phyloP scores from a whole-genome alignment of 2,113 vertebrate species.

The Columba janthina region DNA sequence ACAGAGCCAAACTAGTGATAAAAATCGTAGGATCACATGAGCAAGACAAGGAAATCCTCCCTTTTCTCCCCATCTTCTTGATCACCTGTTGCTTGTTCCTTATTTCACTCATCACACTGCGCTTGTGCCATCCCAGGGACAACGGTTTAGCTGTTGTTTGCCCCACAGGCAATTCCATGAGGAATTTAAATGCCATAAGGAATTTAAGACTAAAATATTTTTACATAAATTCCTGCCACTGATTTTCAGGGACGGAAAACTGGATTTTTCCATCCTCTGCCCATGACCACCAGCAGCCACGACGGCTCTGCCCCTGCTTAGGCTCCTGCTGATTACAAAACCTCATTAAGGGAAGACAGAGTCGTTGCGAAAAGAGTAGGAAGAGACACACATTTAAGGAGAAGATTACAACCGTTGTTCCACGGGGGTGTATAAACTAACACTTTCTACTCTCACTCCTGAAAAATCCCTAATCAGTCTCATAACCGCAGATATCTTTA shows the following conservation, averaged over 20 bases:
- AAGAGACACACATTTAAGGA: background rate
- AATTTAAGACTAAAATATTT: background rate
- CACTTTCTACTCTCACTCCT: slow-evolving; percentile 49
- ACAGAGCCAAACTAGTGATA: background rate
- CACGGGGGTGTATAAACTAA: slow-evolving; percentile 43
- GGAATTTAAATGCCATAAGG: background rate
- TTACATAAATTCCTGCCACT: background rate
- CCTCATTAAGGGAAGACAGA: slow-evolving; percentile 17
- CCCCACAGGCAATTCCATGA: background rate
- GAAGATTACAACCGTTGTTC: background rate
- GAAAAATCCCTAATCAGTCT: slow-evolving; percentile 51
- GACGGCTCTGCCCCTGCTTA: background rate
- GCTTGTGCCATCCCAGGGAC: background rate
- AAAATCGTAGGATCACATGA: background rate
- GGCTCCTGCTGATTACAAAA: slow-evolving; percentile 33
- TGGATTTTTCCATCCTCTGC: background rate
- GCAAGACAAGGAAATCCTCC: background rate
- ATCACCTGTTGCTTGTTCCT: background rate
- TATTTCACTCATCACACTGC: background rate
- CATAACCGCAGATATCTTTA: background rate
- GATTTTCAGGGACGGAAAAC: background rate
- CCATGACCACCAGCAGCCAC: background rate
- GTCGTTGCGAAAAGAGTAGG: background rate
- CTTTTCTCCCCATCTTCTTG: background rate
- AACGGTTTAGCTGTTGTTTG: background rate